Evolutionary conservation across 2,113 vertebrate genomes (phyloP), one percentile per base, ranked within the genome.

Genomic region (Scomber scombrus): DNA sequence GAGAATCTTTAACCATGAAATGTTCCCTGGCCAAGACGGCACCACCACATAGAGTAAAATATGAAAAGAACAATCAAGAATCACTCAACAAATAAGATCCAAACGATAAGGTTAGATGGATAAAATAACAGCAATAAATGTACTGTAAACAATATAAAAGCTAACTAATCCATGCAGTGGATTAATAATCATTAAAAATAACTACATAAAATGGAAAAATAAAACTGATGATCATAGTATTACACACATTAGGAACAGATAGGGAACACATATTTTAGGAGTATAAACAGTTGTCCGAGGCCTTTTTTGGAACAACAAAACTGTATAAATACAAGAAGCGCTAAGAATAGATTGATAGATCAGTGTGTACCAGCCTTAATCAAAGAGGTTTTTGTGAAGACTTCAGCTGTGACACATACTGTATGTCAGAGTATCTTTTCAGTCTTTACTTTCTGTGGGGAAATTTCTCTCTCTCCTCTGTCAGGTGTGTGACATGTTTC

Each of bases 401-500:
- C 16, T 51, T 52, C 47, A 60, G 55, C 4, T 1, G 26, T 3
- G 21, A 21, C 12, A 13, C 56, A 5, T 40, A 21, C 6, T 29
- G 6, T 4, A 5, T 67, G 49, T 57, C 56, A 13, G 13, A 52
- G 9, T 18, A 13, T 65, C 19, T 11, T 43, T 57, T 75, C 46
- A 60, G 0, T 23, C 15, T 11, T 46, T 0, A 52, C 12, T 66
- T 23, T 62, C 43, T 14, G 60, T 51, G 50, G 43, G 34, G 3
- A 15, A 19, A 54, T 19, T n/a, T 16, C 12, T 55, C 40, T 45
- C 51, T 67, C 14, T 64, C 10, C 58, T 67, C 43, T 31, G 85
- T 75, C 50, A 99, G 98, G 97, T 96, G 47, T 97, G 96, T 89
- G 97, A 99, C 88, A 95, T 95, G 34, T 98, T 97, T 90, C 60